Base-by-base conservation (phyloP, 2,113 vertebrate genomes). In the Datnioides undecimradiatus region DNA sequence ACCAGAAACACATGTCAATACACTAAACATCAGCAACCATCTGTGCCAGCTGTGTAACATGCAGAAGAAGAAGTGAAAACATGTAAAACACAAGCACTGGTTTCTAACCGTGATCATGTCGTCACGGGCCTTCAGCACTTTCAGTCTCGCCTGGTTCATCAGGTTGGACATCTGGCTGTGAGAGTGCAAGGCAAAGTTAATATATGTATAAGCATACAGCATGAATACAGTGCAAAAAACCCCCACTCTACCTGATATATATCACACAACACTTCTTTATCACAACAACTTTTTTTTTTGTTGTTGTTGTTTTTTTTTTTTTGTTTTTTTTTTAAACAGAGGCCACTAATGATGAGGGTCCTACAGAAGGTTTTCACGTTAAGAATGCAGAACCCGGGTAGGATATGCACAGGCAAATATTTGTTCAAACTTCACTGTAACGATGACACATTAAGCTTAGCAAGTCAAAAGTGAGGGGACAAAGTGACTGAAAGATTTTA, bases 151-250 rank as follows among this genome's bases (percentile, higher is more conserved):
- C 86, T 98, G 97, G 92, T 99, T 99, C 96, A 96, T 94, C 91
- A 99, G 90, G 90, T 98, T 97, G 77, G 98, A 99, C 97, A 98
- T 98, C 88, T 98, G 96, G 91, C 98, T 99, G 92, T 62, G 93
- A 84, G 31, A 72, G 73, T 3, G 83, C 34, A 67, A 27, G 31
- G n/a, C 64, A 40, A n/a, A 21, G 19, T 31, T 12, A 34, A 52
- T 5, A 29, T 7, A 41, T 29, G 19, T 29, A 23, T n/a, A n/a
- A n/a, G n/a, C n/a, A 57, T 0, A 51, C n/a, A 14, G 51, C 29
- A 46, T n/a, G n/a, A n/a, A n/a, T n/a, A n/a, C n/a, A n/a, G n/a
- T n/a, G n/a, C n/a, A n/a, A n/a, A n/a, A n/a, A n/a, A n/a, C n/a
- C n/a, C n/a, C n/a, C n/a, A n/a, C n/a, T n/a, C n/a, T n/a, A n/a